Conservation (phyloP, 2,888 invertebrate species). For the Nematopogon swammerdamellus region DNA sequence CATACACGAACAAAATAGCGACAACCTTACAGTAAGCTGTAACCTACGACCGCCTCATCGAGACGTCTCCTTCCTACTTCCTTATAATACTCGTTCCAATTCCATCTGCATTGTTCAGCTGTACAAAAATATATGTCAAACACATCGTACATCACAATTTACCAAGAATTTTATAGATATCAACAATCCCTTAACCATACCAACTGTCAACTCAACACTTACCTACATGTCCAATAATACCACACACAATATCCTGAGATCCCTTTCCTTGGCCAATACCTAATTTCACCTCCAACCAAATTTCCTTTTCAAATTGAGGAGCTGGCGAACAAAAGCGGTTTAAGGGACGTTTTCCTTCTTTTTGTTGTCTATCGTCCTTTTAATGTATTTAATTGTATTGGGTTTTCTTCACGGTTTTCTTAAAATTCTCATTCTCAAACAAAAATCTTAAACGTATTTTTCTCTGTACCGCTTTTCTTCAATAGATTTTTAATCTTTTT, state of each 20-base stretch:
- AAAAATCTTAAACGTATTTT: too few species aligned
- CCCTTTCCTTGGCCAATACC: background rate
- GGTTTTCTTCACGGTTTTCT: too few species aligned
- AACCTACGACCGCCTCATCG: conserved; percentile 14
- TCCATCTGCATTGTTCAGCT: conserved; percentile 44
- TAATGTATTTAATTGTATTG: too few species aligned
- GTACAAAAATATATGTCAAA: conserved; percentile 50
- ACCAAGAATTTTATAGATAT: background rate
- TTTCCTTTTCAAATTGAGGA: too few species aligned
- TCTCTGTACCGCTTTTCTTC: too few species aligned
- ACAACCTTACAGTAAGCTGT: background rate
- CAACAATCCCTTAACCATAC: background rate
- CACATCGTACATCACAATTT: background rate
- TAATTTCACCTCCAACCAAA: too few species aligned
- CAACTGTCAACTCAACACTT: background rate
- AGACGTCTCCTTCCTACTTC: conserved; percentile 26
- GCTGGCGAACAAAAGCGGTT: too few species aligned
- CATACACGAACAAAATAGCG: background rate
- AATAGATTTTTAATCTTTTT: too few species aligned
- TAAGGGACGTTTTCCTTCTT: too few species aligned
- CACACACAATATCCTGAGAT: background rate
- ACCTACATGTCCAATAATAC: background rate
- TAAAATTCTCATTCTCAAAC: too few species aligned
- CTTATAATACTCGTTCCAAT: conserved; percentile 37
- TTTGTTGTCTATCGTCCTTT: too few species aligned